These are phyloP conservation scores for Cervus canadensis DNA, from an alignment of 2,113 vertebrate species.

Conservation along the genomic window DNA sequence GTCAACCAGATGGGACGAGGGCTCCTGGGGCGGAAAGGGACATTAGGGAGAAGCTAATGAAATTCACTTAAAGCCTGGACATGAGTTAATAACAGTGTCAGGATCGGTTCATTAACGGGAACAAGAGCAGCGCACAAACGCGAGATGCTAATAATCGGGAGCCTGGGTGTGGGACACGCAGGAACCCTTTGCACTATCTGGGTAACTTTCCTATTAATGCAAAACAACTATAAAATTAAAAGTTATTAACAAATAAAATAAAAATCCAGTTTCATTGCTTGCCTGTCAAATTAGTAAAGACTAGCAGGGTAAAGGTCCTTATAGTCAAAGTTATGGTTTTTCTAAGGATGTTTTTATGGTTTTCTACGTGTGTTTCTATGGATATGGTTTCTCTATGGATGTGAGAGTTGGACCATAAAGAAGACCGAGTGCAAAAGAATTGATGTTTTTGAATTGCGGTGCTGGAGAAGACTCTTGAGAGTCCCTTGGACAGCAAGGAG, in stretches of 20 bases:
- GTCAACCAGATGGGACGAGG: fast-evolving
- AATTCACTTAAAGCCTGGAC: fast-evolving
- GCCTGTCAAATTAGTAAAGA: not conserved
- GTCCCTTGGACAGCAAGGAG: not conserved
- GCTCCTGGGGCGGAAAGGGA: too few relatives aligned
- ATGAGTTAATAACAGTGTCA: fast-evolving
- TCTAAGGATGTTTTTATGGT: not conserved
- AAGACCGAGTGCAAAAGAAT: not conserved
- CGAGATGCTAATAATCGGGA: fast-evolving
- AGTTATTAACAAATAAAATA: not conserved
- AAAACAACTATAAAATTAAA: not conserved
- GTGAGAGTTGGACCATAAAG: not conserved
- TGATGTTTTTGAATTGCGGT: not conserved
- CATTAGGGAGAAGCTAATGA: fast-evolving
- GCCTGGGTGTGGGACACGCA: fast-evolving
- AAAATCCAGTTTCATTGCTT: not conserved
- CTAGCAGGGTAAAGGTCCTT: not conserved
- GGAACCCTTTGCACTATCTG: fast-evolving
- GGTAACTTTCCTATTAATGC: not conserved
- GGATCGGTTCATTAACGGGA: fast-evolving
- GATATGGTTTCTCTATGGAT: not conserved
- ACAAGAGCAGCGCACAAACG: fast-evolving
- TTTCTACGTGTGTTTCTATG: fast-evolving
- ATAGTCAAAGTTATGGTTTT: not conserved
- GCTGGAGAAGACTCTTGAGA: not conserved